Conservation (phyloP, 2,797 vertebrate genomes). For the Sebastes taczanowskii region DNA sequence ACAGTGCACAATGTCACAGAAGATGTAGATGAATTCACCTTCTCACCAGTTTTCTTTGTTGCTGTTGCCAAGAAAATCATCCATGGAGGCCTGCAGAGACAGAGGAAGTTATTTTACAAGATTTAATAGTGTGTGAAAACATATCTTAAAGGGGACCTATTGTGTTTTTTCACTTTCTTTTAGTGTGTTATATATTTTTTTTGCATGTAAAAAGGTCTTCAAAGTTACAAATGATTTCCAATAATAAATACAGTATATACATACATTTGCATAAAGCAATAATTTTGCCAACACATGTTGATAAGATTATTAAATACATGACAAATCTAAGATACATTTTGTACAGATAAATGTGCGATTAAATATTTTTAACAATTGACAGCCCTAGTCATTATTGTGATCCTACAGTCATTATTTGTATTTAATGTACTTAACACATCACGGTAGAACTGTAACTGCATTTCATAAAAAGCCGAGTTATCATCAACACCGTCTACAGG, state of each 20-base stretch:
- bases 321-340: no score
- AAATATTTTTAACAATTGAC: no score
- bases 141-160: not conserved
- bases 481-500: not conserved
- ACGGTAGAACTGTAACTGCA: not conserved
- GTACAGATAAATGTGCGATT: no score
- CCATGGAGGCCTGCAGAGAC: slow-evolving; percentile 78
- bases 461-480: not conserved
- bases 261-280: no score
- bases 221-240: no score
- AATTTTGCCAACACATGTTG: no score
- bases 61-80: slow-evolving; percentile 69
- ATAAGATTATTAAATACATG: no score
- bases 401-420: no score
- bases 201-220: no score
- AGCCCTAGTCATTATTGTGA: not conserved
- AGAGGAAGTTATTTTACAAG: not conserved
- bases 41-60: slow-evolving; percentile 76
- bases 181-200: no score
- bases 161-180: no score
- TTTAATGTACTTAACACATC: not conserved
- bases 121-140: not conserved
- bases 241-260: no score
- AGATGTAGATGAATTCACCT: not conserved
- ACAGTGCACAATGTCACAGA: slow-evolving; percentile 52